Evolutionary conservation across 2,797 vertebrate species (phyloP).

Genomic region (Sandelia bainsii): DNA sequence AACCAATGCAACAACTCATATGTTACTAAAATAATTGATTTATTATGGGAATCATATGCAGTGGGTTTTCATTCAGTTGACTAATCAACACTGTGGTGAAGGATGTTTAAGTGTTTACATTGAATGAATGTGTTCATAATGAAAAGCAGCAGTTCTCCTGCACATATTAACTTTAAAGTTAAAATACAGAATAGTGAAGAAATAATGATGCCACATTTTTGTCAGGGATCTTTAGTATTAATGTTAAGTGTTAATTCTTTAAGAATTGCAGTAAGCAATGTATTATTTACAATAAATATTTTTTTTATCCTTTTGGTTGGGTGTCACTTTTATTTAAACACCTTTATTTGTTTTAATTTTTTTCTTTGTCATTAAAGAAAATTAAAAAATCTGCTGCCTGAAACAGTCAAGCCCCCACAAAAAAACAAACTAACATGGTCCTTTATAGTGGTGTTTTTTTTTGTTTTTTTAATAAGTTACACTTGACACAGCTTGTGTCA

Average conservation of each 20-base stretch:
- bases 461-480: no score
- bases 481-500: no score
- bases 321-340: not conserved
- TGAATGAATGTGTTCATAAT: slow-evolving; percentile 28
- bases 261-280: not conserved
- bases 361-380: not conserved
- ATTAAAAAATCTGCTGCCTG: not conserved
- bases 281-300: not conserved
- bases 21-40: not conserved
- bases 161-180: slow-evolving; percentile 17
- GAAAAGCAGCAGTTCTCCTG: slow-evolving; percentile 13
- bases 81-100: slow-evolving; percentile 26
- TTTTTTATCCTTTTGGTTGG: not conserved
- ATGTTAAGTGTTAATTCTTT: not conserved
- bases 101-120: slow-evolving; percentile 49
- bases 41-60: not conserved
- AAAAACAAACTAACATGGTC: not conserved
- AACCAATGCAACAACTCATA: not conserved
- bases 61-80: not conserved
- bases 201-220: slow-evolving; percentile 12
- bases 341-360: not conserved
- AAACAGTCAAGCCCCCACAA: not conserved
- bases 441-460: no score
- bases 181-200: not conserved
- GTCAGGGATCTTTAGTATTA: not conserved